phyloP scores from a whole-genome alignment of 1,140 invertebrate genomes.

The Planococcus citri region DNA sequence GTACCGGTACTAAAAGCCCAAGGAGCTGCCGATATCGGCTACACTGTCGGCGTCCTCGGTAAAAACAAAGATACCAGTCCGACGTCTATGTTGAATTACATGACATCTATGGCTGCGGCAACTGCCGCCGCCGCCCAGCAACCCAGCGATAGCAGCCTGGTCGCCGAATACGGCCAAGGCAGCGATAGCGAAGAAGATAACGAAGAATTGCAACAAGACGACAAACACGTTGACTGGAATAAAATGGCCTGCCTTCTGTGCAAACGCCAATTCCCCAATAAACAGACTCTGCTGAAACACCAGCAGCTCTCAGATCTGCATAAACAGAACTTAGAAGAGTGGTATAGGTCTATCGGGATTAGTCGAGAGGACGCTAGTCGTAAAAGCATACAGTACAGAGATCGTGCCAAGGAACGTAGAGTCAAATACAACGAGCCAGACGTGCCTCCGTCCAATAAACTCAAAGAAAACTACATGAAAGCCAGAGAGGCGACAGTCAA shows the following conservation, averaged over 20 bases:
- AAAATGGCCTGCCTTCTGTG: conserved; percentile 91
- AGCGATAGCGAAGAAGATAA: conserved; percentile 49
- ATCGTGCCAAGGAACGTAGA: conserved; percentile 88
- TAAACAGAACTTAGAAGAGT: conserved; percentile 76
- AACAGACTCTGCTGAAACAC: conserved; percentile 81
- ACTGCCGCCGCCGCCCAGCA: neutral
- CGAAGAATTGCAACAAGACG: conserved; percentile 33
- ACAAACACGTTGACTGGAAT: conserved; percentile 59
- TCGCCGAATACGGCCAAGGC: conserved; percentile 63
- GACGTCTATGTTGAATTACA: conserved; percentile 8
- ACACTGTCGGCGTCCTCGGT: conserved; percentile 59
- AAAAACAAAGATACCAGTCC: conserved; percentile 21
- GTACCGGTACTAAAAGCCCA: conserved; percentile 31
- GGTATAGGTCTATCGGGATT: conserved; percentile 42
- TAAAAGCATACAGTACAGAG: conserved; percentile 59
- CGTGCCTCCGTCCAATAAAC: conserved; percentile 56
- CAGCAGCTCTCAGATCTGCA: conserved; percentile 88
- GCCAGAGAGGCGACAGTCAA: conserved; percentile 40
- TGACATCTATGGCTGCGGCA: neutral
- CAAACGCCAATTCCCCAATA: conserved; percentile 83
- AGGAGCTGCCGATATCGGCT: conserved; percentile 79
- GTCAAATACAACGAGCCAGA: conserved; percentile 84
- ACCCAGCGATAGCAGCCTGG: conserved; percentile 35
- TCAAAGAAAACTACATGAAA: conserved; percentile 53
- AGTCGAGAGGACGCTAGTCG: conserved; percentile 42